Evolutionary conservation across 2,797 vertebrate genomes (phyloP), one percentile per base, ranked within the genome.

Genomic region (Enteromius paludinosus): DNA sequence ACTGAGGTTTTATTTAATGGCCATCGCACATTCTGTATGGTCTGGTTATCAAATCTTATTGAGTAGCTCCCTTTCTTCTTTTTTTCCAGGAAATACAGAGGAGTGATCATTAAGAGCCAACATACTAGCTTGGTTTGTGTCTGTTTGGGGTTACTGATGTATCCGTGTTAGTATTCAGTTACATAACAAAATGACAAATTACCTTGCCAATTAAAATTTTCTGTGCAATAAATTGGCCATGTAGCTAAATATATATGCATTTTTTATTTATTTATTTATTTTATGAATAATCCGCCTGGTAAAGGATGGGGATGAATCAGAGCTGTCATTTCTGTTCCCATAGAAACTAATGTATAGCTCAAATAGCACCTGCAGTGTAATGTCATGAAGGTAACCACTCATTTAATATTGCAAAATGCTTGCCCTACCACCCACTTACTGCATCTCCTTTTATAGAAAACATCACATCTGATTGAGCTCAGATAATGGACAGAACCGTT

Each of bases 311-410:
- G 20, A 47, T 47, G 12, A 25, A n/a, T 70, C 49, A 79, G 6
- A 79, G 23, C 17, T 9, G 33, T 30, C 9, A 35, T 47, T 68
- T 56, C 15, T 33, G 47, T 77, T 83, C 38, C 64, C 73, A 83
- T 77, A 61, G 52, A 76, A 69, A 69, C 52, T 8, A 75, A 72
- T 66, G 47, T 72, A 85, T 41, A 64, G 25, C 17, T 5, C 6
- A 69, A 47, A 12, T 30, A 25, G 61, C 23, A 79, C 35, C 3
- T 52, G 69, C 28, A 45, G 28, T 54, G 35, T 66, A 43, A 59
- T 54, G 28, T 79, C 9, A 3, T 38, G 38, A 59, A 20, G 66
- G n/a, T 17, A 73, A 28, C 28, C 23, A 49, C 71, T 41, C 18
- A 56, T 76, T 81, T 76, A 28, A 49, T 17, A 76, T 2, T 62